Conservation (phyloP, 2,797 vertebrate genomes). For the Pseudopleuronectes americanus region DNA sequence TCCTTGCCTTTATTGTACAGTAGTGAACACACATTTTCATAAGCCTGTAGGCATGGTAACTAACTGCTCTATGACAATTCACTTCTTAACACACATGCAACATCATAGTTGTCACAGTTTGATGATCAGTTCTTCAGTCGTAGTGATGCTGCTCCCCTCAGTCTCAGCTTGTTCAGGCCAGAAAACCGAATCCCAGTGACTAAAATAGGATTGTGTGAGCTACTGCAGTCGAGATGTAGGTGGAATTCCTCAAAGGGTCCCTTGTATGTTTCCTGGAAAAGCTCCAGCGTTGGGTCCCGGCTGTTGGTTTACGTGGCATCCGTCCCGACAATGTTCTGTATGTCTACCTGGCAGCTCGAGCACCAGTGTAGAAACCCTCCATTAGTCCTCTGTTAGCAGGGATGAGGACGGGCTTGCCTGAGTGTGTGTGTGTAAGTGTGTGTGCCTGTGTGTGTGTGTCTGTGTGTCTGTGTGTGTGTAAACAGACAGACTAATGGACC, state of each 20-base stretch:
- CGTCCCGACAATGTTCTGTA: slow-evolving; percentile 60
- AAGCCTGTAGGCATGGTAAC: slow-evolving; percentile 13
- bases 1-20: slow-evolving; percentile 13
- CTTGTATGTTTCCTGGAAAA: slow-evolving; percentile 32
- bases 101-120: too few relatives aligned
- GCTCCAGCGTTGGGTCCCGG: slow-evolving; percentile 11
- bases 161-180: not conserved
- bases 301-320: slow-evolving; percentile 52
- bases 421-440: slow-evolving; percentile 12
- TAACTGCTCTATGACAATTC: not conserved
- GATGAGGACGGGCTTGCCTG: slow-evolving; percentile 33
- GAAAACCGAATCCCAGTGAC: not conserved
- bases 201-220: slow-evolving; percentile 2
- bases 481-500: slow-evolving; percentile 76
- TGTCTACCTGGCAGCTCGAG: slow-evolving; percentile 59
- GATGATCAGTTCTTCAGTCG: too few relatives aligned
- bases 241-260: slow-evolving; percentile 27
- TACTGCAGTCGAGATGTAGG: slow-evolving; percentile 1
- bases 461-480: slow-evolving; percentile 41
- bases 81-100: too few relatives aligned
- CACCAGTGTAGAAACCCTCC: slow-evolving; percentile 49
- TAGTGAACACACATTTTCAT: not conserved
- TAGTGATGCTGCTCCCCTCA: too few relatives aligned
- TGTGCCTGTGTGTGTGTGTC: slow-evolving; percentile 53
- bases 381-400: slow-evolving; percentile 66